Evolutionary conservation across 2,113 vertebrate genomes (phyloP), one percentile per base, ranked within the genome.

Genomic region (Cheilinus undulatus): DNA sequence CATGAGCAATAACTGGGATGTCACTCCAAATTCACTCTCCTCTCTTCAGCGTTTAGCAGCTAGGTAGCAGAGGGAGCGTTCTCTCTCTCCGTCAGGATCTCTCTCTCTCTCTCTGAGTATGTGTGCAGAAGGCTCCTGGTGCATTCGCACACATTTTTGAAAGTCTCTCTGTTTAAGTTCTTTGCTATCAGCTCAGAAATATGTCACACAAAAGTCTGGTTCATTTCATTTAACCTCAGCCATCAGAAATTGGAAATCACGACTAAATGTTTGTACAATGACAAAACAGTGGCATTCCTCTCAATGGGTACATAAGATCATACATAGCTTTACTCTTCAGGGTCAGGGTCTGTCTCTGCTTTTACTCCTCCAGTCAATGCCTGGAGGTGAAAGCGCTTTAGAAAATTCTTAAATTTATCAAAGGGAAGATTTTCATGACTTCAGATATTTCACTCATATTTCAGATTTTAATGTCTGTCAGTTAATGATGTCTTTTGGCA

Each of bases 1-100:
- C 93, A 93, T 89, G 90, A 89, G 87, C 88, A 92, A 88, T 92
- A 90, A 94, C 84, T 76, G 83, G 66, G 67, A 83, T 83, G 89
- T 91, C 89, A 89, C 73, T 81, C 88, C 80, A 69, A 76, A 84
- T 85, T 73, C 75, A 66, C 24, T 65, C 65, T 80, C 54, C 53
- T 68, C 69, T 83, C 80, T 34, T 78, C 78, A 65, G 64, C 56
- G 65, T 88, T 88, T 86, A 87, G 76, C 88, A 83, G 57, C 69
- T 64, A 65, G 72, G 80, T 81, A 79, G 70, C 74, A 74, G 43
- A 51, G 73, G 72, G 82, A 86, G 43, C 69, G 51, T 5, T 3
- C 13, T 46, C 9, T 28, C 40, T 27, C 8, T 60, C 9, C 10
- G 17, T 26, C 34, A 7, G 6, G 4, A 5, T 52, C 20, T 38